Percentiles rank a stretch among this genome's conserved stretches.
Evolutionary conservation across 1,140 invertebrate genomes (phyloP).

Genomic region (Drosophila pachea): DNA sequence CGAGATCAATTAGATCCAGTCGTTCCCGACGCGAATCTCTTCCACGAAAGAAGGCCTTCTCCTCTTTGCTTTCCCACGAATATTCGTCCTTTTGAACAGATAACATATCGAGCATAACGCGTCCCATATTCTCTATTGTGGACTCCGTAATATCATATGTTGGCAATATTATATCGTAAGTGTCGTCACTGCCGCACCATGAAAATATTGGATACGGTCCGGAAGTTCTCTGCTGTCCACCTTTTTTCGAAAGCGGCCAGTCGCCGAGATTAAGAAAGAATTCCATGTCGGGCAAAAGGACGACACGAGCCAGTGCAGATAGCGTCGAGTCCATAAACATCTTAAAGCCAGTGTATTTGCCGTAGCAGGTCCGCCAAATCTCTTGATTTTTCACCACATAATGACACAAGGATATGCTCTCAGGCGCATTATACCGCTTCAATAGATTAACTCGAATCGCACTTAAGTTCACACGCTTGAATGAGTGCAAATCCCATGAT

Average conservation of each 20-base stretch:
- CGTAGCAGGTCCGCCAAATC: conserved; percentile 94
- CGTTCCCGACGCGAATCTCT: conserved; percentile 92
- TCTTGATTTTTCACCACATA: conserved; percentile 92
- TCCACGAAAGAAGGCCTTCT: conserved; percentile 94
- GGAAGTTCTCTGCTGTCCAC: conserved; percentile 77
- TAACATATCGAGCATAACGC: conserved; percentile 92
- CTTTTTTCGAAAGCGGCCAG: conserved; percentile 89
- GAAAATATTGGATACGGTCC: conserved; percentile 91
- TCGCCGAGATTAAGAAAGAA: conserved; percentile 97
- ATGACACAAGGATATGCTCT: conserved; percentile 92
- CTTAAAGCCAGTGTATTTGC: conserved; percentile 96
- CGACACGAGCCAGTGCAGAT: conserved; percentile 90
- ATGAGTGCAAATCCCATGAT: conserved; percentile 85
- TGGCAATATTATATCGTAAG: conserved; percentile 94
- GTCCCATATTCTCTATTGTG: conserved; percentile 93
- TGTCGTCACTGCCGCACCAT: conserved; percentile 94
- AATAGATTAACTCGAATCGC: conserved; percentile 83
- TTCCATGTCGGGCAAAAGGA: conserved; percentile 91
- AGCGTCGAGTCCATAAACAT: conserved; percentile 96
- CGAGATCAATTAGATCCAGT: conserved; percentile 90
- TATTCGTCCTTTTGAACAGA: conserved; percentile 86
- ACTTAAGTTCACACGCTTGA: conserved; percentile 87
- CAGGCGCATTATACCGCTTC: conserved; percentile 83
- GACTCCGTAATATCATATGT: conserved; percentile 97
- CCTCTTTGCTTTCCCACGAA: conserved; percentile 87